Evolutionary conservation across 2,888 invertebrate species (phyloP), one percentile per base, ranked within the genome.

Genomic region (Cactoblastis cactorum): DNA sequence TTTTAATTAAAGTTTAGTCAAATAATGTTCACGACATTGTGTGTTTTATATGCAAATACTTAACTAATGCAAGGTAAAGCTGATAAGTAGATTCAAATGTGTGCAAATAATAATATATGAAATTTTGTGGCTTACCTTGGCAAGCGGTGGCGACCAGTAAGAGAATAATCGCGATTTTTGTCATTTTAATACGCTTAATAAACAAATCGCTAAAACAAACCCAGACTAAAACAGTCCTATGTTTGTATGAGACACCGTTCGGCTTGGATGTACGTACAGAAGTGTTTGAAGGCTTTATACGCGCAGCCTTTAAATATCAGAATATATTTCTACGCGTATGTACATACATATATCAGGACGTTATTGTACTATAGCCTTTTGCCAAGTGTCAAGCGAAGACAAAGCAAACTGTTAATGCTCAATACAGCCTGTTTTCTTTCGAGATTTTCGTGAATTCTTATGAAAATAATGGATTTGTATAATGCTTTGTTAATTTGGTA

Each of bases 91-190:
- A 43, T 22, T 19, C 18, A 46, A 35, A 46, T 43, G 34, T 35
- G 22, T 18, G 9, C 17, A 34, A 28, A 45, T n/a, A n/a, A n/a
- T n/a, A n/a, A n/a, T 19, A 18, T 35, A 22, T 41, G 41, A 41
- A 8, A 24, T 41, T 41, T 14, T 24, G 12, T 41, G n/a, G 60
- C 71, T 74, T 65, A 74, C 75, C 74, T 71, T 74, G 71, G 48
- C 57, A 58, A 39, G 55, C 49, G 50, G 61, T 59, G 53, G 69
- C 56, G 50, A 63, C 39, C 51, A 69, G 59, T 46, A 66, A 12
- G 48, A 69, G 54, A 52, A 70, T 48, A 45, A 65, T 51, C 17
- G 57, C 52, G 53, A 71, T 56, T 67, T 64, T 75, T 38, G 65
- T 45, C 75, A 75, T 75, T 63, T 48, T 38, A 52, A 49, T 56